Percentiles rank a stretch among this genome's conserved stretches.
Conservation (phyloP, 1,140 invertebrate species). For the Condylostylus longicornis region DNA sequence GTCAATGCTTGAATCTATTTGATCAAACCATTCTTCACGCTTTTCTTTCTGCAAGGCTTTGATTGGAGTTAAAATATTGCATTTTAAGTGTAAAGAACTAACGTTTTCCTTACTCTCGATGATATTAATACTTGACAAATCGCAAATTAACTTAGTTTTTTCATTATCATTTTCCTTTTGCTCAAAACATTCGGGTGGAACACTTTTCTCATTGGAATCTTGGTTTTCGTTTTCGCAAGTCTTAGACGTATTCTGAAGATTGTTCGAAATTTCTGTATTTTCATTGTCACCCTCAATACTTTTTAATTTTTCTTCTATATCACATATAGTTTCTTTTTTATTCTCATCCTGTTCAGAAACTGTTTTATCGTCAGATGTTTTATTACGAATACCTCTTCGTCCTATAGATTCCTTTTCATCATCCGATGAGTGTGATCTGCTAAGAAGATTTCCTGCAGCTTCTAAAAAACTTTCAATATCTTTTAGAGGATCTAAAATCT, state of each 20-base stretch:
- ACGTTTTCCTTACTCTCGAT: too few relatives aligned
- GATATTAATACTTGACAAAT: too few relatives aligned
- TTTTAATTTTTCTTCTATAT: conserved; percentile 4
- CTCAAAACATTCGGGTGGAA: too few relatives aligned
- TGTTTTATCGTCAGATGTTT: not conserved
- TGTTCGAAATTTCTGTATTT: not conserved
- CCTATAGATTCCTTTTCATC: conserved; percentile 8
- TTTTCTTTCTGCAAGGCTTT: too few relatives aligned
- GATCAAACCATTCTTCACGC: too few relatives aligned
- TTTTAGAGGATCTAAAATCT: conserved; percentile 15
- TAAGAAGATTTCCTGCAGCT: conserved; percentile 23
- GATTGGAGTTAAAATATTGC: too few relatives aligned
- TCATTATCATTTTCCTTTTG: not conserved
- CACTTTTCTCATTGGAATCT: too few relatives aligned
- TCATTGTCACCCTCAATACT: not conserved
- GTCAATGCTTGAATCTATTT: too few relatives aligned
- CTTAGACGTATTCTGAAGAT: too few relatives aligned
- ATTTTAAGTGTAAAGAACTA: too few relatives aligned
- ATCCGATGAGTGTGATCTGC: conserved; percentile 20
- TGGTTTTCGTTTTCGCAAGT: too few relatives aligned
- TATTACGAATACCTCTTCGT: not conserved
- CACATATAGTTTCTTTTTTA: not conserved
- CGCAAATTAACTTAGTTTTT: too few relatives aligned
- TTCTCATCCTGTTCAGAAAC: conserved; percentile 7
- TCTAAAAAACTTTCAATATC: conserved; percentile 30